Percentiles rank a stretch among this genome's conserved stretches.
These are phyloP conservation scores for Leucophora obtusa DNA, from an alignment of 2,888 invertebrate species.

Conservation along the genomic window DNA sequence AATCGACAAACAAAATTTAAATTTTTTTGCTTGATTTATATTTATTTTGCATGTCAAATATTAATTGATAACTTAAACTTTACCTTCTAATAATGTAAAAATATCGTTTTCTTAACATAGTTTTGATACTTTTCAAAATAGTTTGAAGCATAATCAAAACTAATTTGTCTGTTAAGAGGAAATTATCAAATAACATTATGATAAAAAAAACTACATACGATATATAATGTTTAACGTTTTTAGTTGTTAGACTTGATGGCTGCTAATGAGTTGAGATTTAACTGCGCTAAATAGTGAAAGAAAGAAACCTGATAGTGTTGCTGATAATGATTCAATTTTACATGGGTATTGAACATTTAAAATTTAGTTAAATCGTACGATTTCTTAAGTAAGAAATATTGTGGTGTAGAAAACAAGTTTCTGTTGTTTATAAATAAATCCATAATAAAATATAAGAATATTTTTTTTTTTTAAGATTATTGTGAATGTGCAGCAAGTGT, in stretches of 20 bases:
- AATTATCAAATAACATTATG: neutral
- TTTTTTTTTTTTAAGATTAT: neutral
- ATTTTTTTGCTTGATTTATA: no score
- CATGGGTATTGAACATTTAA: neutral
- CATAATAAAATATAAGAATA: neutral
- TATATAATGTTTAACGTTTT: conserved; percentile 2
- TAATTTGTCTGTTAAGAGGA: neutral
- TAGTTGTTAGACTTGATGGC: conserved; percentile 11
- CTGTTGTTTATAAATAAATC: neutral
- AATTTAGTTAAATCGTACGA: neutral
- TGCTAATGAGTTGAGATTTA: conserved; percentile 15
- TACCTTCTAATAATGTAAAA: conserved; percentile 11
- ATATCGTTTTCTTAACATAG: neutral
- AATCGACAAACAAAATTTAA: no score
- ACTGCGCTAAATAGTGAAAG: neutral
- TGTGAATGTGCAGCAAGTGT: conserved; percentile 15
- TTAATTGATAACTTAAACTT: neutral
- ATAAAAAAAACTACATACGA: neutral
- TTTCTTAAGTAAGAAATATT: conserved; percentile 19
- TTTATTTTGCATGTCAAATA: neutral
- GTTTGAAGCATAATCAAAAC: conserved; percentile 11
- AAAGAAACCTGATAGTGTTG: neutral
- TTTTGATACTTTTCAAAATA: neutral
- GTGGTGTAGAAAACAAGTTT: conserved; percentile 19
- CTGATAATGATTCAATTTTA: neutral